A percentile compares a stretch with the other conserved stretches of the same genome.
Evolutionary conservation across 2,113 vertebrate genomes (phyloP).

Genomic region (Lonchura striata): DNA sequence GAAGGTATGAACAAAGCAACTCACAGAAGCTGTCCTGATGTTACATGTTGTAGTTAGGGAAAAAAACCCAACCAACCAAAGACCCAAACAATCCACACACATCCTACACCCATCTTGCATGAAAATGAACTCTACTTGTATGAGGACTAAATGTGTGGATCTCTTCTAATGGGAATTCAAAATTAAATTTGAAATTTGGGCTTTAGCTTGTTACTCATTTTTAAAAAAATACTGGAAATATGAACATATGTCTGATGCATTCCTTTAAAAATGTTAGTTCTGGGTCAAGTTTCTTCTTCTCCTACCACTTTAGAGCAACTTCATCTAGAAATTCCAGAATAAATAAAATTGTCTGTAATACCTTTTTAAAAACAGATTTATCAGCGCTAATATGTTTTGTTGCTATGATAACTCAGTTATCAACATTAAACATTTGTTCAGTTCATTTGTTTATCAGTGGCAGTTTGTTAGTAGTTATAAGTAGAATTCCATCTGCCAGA

Average conservation of each 20-base stretch:
- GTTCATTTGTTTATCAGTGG: slow-evolving; percentile 75
- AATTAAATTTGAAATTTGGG: not conserved
- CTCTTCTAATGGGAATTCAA: not conserved
- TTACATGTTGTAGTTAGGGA: not conserved
- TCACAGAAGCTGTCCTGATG: not conserved
- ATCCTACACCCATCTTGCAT: not conserved
- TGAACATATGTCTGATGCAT: not conserved
- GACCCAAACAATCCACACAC: not conserved
- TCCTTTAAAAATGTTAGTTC: not conserved
- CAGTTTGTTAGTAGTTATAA: slow-evolving; percentile 81
- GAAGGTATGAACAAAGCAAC: not conserved
- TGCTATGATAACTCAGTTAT: slow-evolving; percentile 66
- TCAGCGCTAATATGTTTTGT: slow-evolving; percentile 53
- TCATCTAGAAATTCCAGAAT: slow-evolving; percentile 8
- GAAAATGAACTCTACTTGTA: not conserved
- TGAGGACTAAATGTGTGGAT: not conserved
- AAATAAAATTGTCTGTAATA: slow-evolving; percentile 18
- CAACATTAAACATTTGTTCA: slow-evolving; percentile 73
- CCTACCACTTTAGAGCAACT: not conserved
- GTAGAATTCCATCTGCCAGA: slow-evolving; percentile 78
- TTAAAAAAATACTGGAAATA: not conserved
- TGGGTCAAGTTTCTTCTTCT: not conserved
- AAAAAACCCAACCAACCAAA: not conserved
- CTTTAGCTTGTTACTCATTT: not conserved
- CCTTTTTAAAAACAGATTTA: slow-evolving; percentile 29